phyloP scores from a whole-genome alignment of 2,113 vertebrate genomes.

The Pristiophorus japonicus region DNA sequence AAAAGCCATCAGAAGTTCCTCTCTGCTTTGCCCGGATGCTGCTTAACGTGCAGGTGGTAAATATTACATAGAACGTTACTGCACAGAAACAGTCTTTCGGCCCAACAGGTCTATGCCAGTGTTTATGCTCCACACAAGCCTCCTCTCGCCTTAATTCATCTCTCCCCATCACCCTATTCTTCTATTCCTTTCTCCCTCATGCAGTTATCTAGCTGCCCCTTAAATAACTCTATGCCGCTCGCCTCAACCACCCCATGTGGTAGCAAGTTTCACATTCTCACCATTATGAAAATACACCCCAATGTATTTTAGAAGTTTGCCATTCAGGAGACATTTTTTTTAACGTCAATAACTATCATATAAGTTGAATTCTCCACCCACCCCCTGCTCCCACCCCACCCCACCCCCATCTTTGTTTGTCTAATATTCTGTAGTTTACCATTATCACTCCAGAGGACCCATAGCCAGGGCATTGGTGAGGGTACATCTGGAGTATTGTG shows the following conservation, averaged over 20 bases:
- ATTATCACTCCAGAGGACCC: background rate
- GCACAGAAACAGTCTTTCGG: background rate
- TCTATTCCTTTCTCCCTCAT: background rate
- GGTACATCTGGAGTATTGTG: too few species aligned
- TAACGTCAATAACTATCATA: background rate
- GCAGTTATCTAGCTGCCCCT: background rate
- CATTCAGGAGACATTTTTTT: background rate
- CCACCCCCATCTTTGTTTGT: background rate
- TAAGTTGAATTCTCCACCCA: too few species aligned
- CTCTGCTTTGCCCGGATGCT: background rate
- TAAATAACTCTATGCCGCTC: background rate
- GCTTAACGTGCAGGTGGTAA: background rate
- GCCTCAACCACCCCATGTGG: background rate
- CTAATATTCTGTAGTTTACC: background rate
- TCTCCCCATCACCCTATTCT: background rate
- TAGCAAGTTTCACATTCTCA: background rate
- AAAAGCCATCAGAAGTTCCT: background rate
- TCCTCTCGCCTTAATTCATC: background rate
- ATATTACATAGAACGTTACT: background rate
- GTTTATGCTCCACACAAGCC: background rate
- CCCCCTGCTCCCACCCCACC: too few species aligned
- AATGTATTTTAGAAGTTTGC: background rate
- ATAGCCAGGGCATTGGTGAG: too few species aligned
- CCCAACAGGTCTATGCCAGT: background rate
- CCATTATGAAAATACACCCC: background rate